A percentile compares a stretch with the other conserved stretches of the same genome.
Conservation (phyloP, 1,140 invertebrate genomes). For the Heliconius hermathena region DNA sequence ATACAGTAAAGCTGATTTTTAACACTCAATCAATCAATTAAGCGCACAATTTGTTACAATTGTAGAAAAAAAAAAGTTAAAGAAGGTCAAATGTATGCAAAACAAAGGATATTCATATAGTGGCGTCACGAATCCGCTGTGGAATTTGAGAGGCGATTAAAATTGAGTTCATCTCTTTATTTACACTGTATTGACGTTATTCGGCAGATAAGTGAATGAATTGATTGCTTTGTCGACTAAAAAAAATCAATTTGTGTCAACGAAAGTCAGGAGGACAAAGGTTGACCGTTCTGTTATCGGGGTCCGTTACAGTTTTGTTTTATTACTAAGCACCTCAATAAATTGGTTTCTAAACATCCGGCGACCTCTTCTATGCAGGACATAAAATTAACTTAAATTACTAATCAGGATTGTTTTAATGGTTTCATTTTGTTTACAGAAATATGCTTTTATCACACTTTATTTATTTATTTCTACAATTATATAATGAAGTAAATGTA, state of each 20-base stretch:
- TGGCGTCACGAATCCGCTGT: constrained; percentile 27
- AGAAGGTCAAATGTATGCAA: constrained; percentile 16
- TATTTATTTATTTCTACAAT: too few relatives aligned
- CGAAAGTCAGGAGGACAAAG: constrained; percentile 55
- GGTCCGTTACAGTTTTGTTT: constrained; percentile 47
- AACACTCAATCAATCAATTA: not conserved
- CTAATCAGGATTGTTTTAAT: constrained; percentile 16
- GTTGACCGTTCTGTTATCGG: constrained; percentile 61
- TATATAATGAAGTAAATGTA: too few relatives aligned
- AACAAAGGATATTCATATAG: constrained; percentile 29
- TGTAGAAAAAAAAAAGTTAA: constrained; percentile 4
- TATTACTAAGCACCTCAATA: constrained; percentile 47
- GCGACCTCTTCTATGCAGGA: constrained; percentile 19
- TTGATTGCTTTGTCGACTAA: constrained; percentile 61
- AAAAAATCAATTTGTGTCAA: constrained; percentile 77
- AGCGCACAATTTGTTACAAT: constrained; percentile 1
- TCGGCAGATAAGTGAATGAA: constrained; percentile 58
- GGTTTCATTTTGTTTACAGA: not conserved
- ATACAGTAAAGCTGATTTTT: not conserved
- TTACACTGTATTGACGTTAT: constrained; percentile 59
- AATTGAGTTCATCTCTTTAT: constrained; percentile 49
- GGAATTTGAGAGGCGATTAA: constrained; percentile 42
- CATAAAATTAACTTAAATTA: not conserved
- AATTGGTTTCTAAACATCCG: constrained; percentile 43
- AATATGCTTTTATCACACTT: not conserved